Evolutionary conservation across 2,113 vertebrate species (phyloP), one percentile per base, ranked within the genome.

Genomic region (Onychostruthus taczanowskii): DNA sequence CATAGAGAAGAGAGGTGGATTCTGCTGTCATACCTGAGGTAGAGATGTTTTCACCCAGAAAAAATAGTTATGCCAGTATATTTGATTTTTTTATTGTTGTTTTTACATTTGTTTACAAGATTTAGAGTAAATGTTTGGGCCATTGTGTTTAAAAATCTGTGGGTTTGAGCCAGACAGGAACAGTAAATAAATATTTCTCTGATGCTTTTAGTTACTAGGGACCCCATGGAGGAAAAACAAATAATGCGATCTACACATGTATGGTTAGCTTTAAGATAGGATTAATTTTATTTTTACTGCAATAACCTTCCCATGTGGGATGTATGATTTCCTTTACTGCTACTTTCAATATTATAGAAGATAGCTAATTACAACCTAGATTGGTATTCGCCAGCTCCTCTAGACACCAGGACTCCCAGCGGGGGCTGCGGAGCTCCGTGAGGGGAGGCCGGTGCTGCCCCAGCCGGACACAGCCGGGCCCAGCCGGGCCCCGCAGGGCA

Each of bases 111-210:
- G 12, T 74, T 91, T 91, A 20, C 33, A 70, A 59, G 33, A 44
- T 44, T 88, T 68, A 62, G 33, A 41, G 27, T 53, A 87, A 84
- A 81, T 33, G 5, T 7, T 80, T 92, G 64, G 50, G 43, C 9
- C 10, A 7, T 12, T 55, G 11, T 89, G 63, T 88, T 87, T 95
- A 50, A 73, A 55, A 76, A 84, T 77, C 31, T 17, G 19, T 56
- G 41, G 13, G 17, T 73, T 89, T 91, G 64, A 89, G 55, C 55
- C 79, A 94, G 58, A 37, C 16, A 77, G 47, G 37, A 94, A 50
- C n/a, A 89, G 41, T 58, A 89, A 92, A 87, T 58, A 87, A 87
- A 33, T 89, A 94, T 91, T 95, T 89, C 39, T 73, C 84, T 74
- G 14, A 31, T 90, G 49, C 37, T 77, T 84, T 74, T 58, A 84